These are phyloP conservation scores for Thunnus thynnus DNA, from an alignment of 2,113 vertebrate genomes.

Conservation along the genomic window DNA sequence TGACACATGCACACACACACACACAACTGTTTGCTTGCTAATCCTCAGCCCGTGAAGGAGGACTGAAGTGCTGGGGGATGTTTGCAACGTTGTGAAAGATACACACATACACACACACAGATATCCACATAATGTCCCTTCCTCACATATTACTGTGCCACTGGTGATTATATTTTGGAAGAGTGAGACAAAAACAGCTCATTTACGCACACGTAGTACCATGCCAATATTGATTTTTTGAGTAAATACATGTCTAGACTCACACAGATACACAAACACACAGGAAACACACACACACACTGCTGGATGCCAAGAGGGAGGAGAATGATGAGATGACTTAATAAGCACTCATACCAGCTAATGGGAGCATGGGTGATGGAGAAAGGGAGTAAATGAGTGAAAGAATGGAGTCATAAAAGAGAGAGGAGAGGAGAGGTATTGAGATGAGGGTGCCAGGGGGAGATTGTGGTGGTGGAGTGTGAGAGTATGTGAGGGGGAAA, in stretches of 20 bases:
- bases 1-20: constrained; percentile 8
- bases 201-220: constrained; percentile 44
- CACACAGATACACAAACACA: constrained; percentile 6
- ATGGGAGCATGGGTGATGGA: constrained; percentile 73
- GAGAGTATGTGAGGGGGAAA: constrained; percentile 19
- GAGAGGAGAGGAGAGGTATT: constrained; percentile 22
- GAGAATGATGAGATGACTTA: constrained; percentile 78
- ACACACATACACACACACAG: constrained; percentile 16
- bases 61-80: constrained; percentile 32
- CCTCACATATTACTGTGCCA: constrained; percentile 16
- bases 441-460: constrained; percentile 46
- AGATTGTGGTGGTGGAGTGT: constrained; percentile 38
- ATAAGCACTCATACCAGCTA: constrained; percentile 79
- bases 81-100: not conserved
- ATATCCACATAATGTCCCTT: constrained; percentile 35
- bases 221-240: constrained; percentile 61
- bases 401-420: constrained; percentile 43
- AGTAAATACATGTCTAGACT: constrained; percentile 67
- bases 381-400: constrained; percentile 61
- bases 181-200: constrained; percentile 46
- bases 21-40: constrained; percentile 32
- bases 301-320: constrained; percentile 56
- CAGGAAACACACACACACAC: constrained; percentile 39
- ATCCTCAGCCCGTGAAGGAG: constrained; percentile 36
- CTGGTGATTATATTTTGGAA: constrained; percentile 37